Conservation (phyloP, 2,797 vertebrate species). For the Tachyglossus aculeatus region DNA sequence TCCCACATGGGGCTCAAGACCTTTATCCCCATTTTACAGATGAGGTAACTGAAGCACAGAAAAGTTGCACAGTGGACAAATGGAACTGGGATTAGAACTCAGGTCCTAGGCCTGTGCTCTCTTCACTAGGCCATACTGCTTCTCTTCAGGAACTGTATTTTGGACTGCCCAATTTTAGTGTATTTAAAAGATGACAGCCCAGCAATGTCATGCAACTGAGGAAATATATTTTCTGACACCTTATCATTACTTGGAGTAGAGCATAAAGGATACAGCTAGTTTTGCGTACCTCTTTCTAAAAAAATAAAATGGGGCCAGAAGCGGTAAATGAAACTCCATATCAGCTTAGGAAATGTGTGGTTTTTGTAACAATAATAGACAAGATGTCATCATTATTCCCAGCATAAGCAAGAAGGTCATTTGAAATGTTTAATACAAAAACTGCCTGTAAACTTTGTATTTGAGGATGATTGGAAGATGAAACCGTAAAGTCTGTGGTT, state of each 20-base stretch:
- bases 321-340: slow-evolving; percentile 8
- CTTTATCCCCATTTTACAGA: too few species aligned
- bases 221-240: slow-evolving; percentile 7
- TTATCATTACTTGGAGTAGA: slow-evolving; percentile 15
- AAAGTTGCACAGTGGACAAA: too few species aligned
- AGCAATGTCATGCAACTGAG: neutral
- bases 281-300: slow-evolving; percentile 17
- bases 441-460: slow-evolving; percentile 32
- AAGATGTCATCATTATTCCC: slow-evolving; percentile 35
- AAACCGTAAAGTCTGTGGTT: slow-evolving; percentile 40
- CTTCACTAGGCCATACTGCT: too few species aligned
- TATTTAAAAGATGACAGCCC: neutral
- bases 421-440: slow-evolving; percentile 56
- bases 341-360: slow-evolving; percentile 7
- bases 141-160: slow-evolving; percentile 23
- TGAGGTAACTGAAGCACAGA: too few species aligned
- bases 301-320: slow-evolving; percentile 12
- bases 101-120: too few species aligned
- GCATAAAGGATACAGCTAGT: neutral
- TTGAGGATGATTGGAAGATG: slow-evolving; percentile 53
- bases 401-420: slow-evolving; percentile 54
- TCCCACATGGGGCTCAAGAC: too few species aligned
- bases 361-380: neutral
- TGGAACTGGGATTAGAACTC: too few species aligned
- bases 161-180: neutral